Percentiles rank a stretch among this genome's conserved stretches.
These are phyloP conservation scores for Cheilosia impressa DNA, from an alignment of 2,888 invertebrate species.

Conservation along the genomic window DNA sequence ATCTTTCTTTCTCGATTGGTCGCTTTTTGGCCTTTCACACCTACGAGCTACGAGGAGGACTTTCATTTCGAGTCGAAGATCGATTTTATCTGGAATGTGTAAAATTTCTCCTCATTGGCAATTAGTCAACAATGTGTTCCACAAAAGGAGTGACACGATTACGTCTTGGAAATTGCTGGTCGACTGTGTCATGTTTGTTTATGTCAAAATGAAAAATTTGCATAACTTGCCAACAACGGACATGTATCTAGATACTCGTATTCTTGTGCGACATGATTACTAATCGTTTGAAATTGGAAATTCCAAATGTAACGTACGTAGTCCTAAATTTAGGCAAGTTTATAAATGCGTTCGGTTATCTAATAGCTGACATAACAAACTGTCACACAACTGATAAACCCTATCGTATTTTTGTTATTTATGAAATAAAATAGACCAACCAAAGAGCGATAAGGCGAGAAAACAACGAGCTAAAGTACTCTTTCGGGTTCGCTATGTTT, in stretches of 20 bases:
- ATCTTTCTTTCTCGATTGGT: conserved; percentile 17
- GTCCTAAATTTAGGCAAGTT: neutral
- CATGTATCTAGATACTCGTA: neutral
- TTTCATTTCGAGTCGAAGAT: conserved; percentile 28
- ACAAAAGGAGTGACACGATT: neutral
- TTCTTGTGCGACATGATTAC: neutral
- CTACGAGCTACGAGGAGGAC: conserved; percentile 29
- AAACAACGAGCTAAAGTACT: neutral
- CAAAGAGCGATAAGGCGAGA: neutral
- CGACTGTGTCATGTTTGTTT: neutral
- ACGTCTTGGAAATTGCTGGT: neutral
- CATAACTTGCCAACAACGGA: neutral
- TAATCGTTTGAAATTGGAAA: neutral
- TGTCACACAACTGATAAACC: conserved; percentile 25
- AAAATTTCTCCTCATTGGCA: conserved; percentile 40
- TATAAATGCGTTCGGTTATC: neutral
- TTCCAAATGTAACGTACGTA: neutral
- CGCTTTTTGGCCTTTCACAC: conserved; percentile 33
- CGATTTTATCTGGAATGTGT: neutral
- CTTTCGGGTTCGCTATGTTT: neutral
- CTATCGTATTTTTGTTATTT: neutral
- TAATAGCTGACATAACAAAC: conserved; percentile 4
- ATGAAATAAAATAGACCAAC: conserved; percentile 2
- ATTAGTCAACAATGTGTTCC: neutral
- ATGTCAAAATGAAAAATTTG: conserved; percentile 4